Percentiles rank a stretch among this genome's conserved stretches.
Conservation (phyloP, 2,888 invertebrate genomes). For the Abrostola triplasia region DNA sequence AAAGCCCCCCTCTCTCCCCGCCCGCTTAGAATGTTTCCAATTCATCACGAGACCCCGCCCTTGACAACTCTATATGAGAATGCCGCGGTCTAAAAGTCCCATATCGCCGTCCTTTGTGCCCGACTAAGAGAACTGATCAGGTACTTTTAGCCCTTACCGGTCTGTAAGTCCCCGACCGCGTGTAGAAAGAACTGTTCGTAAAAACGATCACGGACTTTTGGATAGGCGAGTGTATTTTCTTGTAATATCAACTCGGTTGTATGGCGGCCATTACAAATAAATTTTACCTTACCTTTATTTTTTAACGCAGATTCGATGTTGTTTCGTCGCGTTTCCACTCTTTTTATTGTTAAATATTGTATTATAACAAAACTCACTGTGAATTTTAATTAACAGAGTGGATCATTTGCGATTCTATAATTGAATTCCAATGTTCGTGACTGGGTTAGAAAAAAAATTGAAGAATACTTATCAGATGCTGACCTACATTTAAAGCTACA, state of each 20-base stretch:
- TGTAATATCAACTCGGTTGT: conserved; percentile 75
- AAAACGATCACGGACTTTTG: conserved; percentile 64
- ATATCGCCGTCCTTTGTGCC: conserved; percentile 59
- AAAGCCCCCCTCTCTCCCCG: conserved; percentile 75
- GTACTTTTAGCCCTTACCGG: conserved; percentile 62
- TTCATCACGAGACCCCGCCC: conserved; percentile 89
- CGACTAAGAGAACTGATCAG: conserved; percentile 45
- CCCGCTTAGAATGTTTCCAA: conserved; percentile 85
- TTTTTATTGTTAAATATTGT: conserved; percentile 52
- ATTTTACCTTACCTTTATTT: conserved; percentile 77
- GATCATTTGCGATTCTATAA: conserved; percentile 25
- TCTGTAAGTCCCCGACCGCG: conserved; percentile 58
- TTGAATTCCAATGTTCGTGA: conserved; percentile 30
- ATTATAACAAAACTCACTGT: conserved; percentile 15
- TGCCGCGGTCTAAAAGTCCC: conserved; percentile 74
- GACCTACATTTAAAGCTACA: not conserved
- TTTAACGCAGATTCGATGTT: conserved; percentile 72
- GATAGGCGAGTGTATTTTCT: conserved; percentile 77
- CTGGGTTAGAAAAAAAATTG: conserved; percentile 10
- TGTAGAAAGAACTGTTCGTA: conserved; percentile 54
- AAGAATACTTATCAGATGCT: not conserved
- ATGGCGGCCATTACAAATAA: conserved; percentile 82
- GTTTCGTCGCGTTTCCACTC: conserved; percentile 60
- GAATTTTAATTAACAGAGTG: conserved; percentile 40
- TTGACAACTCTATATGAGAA: conserved; percentile 89